Percentiles rank a stretch among this genome's conserved stretches.
Evolutionary conservation across 2,113 vertebrate species (phyloP).

Genomic region (Rhynchomys soricoides): DNA sequence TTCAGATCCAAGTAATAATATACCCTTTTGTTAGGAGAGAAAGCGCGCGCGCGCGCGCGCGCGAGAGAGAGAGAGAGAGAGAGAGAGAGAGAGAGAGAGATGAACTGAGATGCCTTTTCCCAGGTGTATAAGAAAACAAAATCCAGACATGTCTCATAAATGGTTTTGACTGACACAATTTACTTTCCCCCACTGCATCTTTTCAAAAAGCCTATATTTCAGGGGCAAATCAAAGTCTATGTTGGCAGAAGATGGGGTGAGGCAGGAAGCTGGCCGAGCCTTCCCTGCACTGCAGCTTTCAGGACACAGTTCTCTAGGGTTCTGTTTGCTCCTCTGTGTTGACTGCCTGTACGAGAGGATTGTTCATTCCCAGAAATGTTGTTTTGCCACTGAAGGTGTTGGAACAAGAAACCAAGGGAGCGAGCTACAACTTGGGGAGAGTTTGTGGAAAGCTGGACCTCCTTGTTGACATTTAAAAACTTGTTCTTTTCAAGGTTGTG

Average conservation of each 20-base stretch:
- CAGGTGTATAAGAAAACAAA: conserved; percentile 77
- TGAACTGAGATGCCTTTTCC: conserved; percentile 56
- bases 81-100: conserved; percentile 7
- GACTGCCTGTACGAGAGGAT: conserved; percentile 72
- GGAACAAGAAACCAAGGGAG: conserved; percentile 43
- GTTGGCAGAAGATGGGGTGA: conserved; percentile 75
- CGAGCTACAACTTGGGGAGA: background rate
- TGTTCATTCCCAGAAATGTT: conserved; percentile 72
- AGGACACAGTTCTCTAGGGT: conserved; percentile 77
- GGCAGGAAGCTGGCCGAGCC: conserved; percentile 67
- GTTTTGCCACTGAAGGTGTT: conserved; percentile 32
- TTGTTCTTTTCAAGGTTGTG: conserved; percentile 8
- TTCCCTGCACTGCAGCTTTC: conserved; percentile 76
- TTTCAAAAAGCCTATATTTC: conserved; percentile 75
- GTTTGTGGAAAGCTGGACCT: background rate
- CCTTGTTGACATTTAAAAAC: background rate
- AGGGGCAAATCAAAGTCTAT: conserved; percentile 75
- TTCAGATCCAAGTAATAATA: conserved; percentile 7
- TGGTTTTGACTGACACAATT: conserved; percentile 80
- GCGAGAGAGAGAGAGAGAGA: background rate
- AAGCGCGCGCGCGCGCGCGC: no score
- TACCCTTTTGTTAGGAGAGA: conserved; percentile 64
- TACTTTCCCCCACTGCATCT: conserved; percentile 79
- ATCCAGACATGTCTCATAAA: conserved; percentile 76
- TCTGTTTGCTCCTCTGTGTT: conserved; percentile 74